Base-by-base conservation (phyloP, 2,888 invertebrate species). In the Sipha maydis region DNA sequence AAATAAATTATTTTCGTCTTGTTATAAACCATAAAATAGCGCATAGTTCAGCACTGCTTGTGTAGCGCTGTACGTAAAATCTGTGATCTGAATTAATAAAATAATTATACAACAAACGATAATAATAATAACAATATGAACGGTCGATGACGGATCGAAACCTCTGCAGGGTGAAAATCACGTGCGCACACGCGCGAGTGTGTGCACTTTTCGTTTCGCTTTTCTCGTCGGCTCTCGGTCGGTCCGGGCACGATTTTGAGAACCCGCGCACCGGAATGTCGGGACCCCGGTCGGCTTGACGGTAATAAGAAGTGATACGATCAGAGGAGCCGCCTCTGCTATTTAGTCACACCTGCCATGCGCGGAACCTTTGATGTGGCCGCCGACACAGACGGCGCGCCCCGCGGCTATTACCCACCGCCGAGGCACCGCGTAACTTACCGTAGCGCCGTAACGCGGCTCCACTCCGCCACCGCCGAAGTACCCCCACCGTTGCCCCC, bases 341-440 rank as follows among this genome's bases (percentile, higher is more conserved):
- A 86, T 90, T 90, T 90, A 90, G 90, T 90, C 90, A 89, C 90
- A 90, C 90, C 90, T 90, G 90, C 90, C 90, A 90, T 90, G 90
- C 90, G 90, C 90, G 89, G 89, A 89, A 86, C 89, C 89, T 90
- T 90, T 90, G 90, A 90, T 90, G 89, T 89, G 89, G 90, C 90
- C 90, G 90, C 89, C 90, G 89, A 89, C 85, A 83, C 77, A 89
- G 89, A 89, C 89, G 89, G 85, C 89, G 85, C 89, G 89, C 89
- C 90, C 89, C 89, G 85, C 89, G 89, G 89, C 89, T 89, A 85
- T 90, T 89, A 89, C 78, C 86, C 89, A 84, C 89, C 89, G 83
- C 82, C 79, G 83, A 85, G 88, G 83, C 83, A 78, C 88, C 80
- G 78, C 79, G 80, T 90, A 89, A 89, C 89, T 89, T 89, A 89